Evolutionary conservation across 1,140 invertebrate genomes (phyloP), one percentile per base, ranked within the genome.

Genomic region (Zeugodacus cucurbitae): DNA sequence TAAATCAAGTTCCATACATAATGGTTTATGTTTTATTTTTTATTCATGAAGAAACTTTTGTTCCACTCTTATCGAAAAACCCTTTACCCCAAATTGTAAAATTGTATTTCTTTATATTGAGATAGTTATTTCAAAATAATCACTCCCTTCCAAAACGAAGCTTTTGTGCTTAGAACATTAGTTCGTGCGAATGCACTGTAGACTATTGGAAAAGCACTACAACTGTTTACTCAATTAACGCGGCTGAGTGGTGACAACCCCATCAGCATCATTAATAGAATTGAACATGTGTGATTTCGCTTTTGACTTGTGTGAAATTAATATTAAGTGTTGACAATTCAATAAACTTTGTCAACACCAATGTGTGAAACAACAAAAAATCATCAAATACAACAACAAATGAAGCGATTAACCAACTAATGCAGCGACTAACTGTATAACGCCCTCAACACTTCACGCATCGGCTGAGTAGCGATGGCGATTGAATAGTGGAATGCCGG

Each of bases 311-410:
- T 54, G 74, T 82, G 41, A 82, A 82, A 82, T 82, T 82, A 82
- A 48, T 54, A 82, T 82, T 82, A 82, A 82, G 74, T 82, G 74
- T 82, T 82, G 74, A 82, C 74, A 82, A 82, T 82, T 82, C 74
- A 82, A 82, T 82, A 82, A 82, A 48, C 41, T 82, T 82, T 54
- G 74, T 82, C 74, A 82, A 48, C 74, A 20, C 37, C 41, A 37
- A 37, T 34, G 26, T 6, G n/a, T 26, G 22, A 78, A 48, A 11
- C 17, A 48, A 26, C 20, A 29, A 82, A 82, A 82, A 82, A 14
- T 22, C 32, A 14, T 8, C 2, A 74, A 74, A 74, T 41, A 14
- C 20, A 74, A 17, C 37, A 74, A 41, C 37, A n/a, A 74, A 44
- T 41, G 17, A 3, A 70, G 26, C 64, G 64, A 62, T 62, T 62